Base-by-base conservation (phyloP, 1,140 invertebrate genomes). In the Sinonovacula constricta region DNA sequence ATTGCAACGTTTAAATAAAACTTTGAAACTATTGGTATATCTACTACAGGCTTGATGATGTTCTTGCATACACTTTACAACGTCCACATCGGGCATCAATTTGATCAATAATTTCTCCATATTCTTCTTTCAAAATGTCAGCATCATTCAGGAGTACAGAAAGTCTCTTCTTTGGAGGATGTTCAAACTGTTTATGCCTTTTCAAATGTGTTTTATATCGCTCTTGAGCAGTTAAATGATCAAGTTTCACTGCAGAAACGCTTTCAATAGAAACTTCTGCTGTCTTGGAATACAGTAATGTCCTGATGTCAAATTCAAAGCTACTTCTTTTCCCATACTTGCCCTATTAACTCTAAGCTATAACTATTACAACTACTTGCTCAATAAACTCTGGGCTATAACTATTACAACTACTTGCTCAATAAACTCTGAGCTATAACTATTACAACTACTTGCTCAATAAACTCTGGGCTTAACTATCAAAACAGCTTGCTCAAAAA, bases 11-110 rank as follows among this genome's bases (percentile, higher is more conserved):
- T 75, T 65, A 68, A 68, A 79, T 79, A 65, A 36, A 70, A 68
- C 34, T 66, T 36, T 18, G 36, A 60, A 15, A 65, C 81, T 76
- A 82, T 82, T 28, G 75, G 81, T 59, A 82, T 70, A 34, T 56
- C 26, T 15, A 82, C 75, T 31, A 59, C 57, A 57, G 65, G 70
- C 34, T 63, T 59, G 67, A 36, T 56, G 49, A 53, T 26, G 67
- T 69, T 57, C 34, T 69, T 54, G 53, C 67, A 69, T 69, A 56
- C 15, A 33, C 3, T 54, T 80, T 80, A 18, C 68, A 79, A 28
- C 70, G n/a, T 34, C 71, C 59, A 59, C 77, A 79, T 7, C 49
- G 45, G 2, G 31, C 2, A 28, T 63, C 7, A 4, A 75, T 75
- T 30, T 63, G 26, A n/a, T 57, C 33, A 34, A 75, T 2, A 22